phyloP scores from a whole-genome alignment of 1,140 invertebrate species.

The Aphelenchoides fujianensis region DNA sequence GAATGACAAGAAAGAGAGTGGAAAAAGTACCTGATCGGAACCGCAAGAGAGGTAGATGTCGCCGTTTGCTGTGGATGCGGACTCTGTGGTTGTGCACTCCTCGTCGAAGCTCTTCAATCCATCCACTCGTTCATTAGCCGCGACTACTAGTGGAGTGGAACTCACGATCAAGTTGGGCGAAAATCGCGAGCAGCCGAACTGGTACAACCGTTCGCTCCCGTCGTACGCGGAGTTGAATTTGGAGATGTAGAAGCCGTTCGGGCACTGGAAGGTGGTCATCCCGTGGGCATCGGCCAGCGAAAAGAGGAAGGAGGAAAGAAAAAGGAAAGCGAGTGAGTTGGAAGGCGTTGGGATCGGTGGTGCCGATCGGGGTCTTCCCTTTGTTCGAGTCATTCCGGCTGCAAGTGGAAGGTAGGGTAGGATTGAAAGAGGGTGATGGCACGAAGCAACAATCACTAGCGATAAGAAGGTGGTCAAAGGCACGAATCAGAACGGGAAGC shows the following conservation, averaged over 20 bases:
- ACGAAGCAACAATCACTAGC: too few species aligned
- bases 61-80: constrained; percentile 52
- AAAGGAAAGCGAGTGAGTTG: too few species aligned
- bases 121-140: constrained; percentile 18
- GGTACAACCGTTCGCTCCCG: constrained; percentile 51
- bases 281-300: constrained; percentile 22
- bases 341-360: background rate
- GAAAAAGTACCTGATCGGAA: constrained; percentile 49
- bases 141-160: too few species aligned
- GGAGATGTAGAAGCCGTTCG: constrained; percentile 50
- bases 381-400: background rate
- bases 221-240: constrained; percentile 53
- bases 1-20: too few species aligned
- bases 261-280: constrained; percentile 55
- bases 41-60: constrained; percentile 56
- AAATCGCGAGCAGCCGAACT: constrained; percentile 52
- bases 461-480: too few species aligned
- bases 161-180: constrained; percentile 36
- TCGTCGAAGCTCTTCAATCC: constrained; percentile 44
- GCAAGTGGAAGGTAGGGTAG: too few species aligned
- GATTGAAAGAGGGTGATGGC: too few species aligned
- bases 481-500: too few species aligned
- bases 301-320: background rate
- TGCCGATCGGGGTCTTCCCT: background rate
- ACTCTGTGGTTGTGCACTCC: constrained; percentile 48